Percentiles rank a stretch among this genome's conserved stretches.
Conservation (phyloP, 2,888 invertebrate species). For the Mesorhabditis spiculigera region DNA sequence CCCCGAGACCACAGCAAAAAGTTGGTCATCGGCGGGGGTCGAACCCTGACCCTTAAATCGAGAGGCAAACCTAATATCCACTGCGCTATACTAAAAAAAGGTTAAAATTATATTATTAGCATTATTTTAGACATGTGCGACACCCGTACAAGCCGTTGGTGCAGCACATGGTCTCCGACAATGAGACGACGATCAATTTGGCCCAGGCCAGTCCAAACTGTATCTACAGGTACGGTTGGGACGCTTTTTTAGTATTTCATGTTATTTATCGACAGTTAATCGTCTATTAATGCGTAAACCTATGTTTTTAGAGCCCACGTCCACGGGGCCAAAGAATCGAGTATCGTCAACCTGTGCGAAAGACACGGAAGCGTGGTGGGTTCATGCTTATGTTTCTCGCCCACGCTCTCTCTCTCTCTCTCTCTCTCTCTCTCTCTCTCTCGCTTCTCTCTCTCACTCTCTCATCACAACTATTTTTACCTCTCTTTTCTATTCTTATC, state of each 20-base stretch:
- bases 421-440: too few relatives aligned
- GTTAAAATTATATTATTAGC: background rate
- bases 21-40: too few relatives aligned
- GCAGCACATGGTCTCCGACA: background rate
- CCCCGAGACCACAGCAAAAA: too few relatives aligned
- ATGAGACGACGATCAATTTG: background rate
- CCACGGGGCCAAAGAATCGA: conserved; percentile 31
- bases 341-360: conserved; percentile 54
- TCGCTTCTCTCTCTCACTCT: too few relatives aligned
- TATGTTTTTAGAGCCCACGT: conserved; percentile 50
- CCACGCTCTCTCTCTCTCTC: background rate
- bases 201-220: background rate
- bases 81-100: too few relatives aligned
- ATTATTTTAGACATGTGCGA: background rate
- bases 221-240: background rate
- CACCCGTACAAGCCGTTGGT: background rate
- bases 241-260: background rate
- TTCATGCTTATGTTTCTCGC: background rate
- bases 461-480: background rate
- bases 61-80: too few relatives aligned
- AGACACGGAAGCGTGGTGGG: conserved; percentile 48
- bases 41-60: too few relatives aligned
- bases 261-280: too few relatives aligned
- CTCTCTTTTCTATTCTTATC: background rate
- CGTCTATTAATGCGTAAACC: background rate